phyloP scores from a whole-genome alignment of 2,797 vertebrate genomes.

The Esox masquinongy region DNA sequence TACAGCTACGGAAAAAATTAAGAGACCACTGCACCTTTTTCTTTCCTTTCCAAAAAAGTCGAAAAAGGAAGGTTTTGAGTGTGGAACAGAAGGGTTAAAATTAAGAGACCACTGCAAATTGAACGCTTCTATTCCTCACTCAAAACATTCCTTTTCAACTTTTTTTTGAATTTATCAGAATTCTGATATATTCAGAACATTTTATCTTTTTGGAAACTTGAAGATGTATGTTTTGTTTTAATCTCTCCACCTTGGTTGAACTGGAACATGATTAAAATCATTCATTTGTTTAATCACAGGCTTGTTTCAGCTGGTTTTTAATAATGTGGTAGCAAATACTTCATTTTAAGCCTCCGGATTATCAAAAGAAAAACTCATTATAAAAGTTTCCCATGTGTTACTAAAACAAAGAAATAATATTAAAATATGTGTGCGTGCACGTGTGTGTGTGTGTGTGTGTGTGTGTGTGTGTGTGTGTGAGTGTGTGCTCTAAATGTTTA shows the following conservation, averaged over 20 bases:
- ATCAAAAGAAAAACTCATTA: constrained; percentile 40
- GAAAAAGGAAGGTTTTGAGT: too few relatives aligned
- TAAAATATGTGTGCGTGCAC: neutral
- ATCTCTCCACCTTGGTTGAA: constrained; percentile 27
- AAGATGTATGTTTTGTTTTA: constrained; percentile 12
- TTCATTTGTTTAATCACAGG: constrained; percentile 19
- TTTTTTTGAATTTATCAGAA: too few relatives aligned
- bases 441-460: constrained; percentile 1
- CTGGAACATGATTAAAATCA: constrained; percentile 29
- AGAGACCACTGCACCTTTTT: too few relatives aligned
- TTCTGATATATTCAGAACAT: too few relatives aligned
- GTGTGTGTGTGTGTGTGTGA: neutral
- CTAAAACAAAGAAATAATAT: constrained; percentile 14
- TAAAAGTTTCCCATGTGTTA: neutral
- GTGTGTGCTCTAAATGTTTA: constrained; percentile 2
- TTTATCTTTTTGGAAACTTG: neutral
- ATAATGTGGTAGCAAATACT: constrained; percentile 31
- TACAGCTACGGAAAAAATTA: too few relatives aligned
- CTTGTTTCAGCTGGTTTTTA: constrained; percentile 36
- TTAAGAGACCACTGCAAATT: too few relatives aligned
- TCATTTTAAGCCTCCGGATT: constrained; percentile 29
- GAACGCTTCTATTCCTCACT: too few relatives aligned
- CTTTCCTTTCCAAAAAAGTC: too few relatives aligned
- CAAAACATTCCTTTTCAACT: too few relatives aligned
- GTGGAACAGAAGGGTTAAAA: too few relatives aligned